phyloP scores from a whole-genome alignment of 2,888 invertebrate species.

The Caenorhabditis sp. region DNA sequence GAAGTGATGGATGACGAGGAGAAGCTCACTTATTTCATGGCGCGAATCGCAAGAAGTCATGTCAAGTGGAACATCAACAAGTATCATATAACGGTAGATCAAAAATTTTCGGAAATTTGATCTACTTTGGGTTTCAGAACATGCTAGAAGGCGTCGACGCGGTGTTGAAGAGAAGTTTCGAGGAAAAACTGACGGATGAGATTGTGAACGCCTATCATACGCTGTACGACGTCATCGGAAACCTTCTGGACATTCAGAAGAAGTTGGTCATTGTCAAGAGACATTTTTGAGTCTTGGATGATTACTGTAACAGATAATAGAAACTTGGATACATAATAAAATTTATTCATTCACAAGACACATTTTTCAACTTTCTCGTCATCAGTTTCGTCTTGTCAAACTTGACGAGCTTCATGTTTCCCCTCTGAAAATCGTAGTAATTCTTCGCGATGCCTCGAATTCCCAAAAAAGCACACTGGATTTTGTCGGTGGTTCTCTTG shows the following conservation, averaged over 20 bases:
- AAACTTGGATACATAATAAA: no score
- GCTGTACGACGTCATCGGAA: constrained; percentile 79
- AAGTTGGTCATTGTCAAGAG: constrained; percentile 47
- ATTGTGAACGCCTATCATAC: constrained; percentile 74
- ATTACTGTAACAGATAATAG: no score
- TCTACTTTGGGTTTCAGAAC: constrained; percentile 1
- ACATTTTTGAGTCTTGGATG: constrained; percentile 24
- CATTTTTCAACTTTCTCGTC: background rate
- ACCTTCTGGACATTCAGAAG: constrained; percentile 72
- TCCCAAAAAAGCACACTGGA: background rate
- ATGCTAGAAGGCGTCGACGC: constrained; percentile 74
- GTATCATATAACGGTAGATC: constrained; percentile 72
- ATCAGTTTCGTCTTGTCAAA: constrained; percentile 1
- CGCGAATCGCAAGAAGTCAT: constrained; percentile 73
- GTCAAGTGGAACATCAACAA: constrained; percentile 76
- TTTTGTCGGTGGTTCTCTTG: background rate
- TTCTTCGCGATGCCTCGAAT: background rate
- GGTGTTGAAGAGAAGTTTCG: constrained; percentile 65
- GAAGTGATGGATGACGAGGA: constrained; percentile 70
- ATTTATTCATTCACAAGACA: constrained; percentile 1
- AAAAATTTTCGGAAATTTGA: background rate
- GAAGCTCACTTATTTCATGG: constrained; percentile 59
- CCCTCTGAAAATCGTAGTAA: background rate
- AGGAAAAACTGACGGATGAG: constrained; percentile 62
- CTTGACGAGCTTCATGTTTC: background rate